Evolutionary conservation across 2,888 invertebrate species (phyloP).

Genomic region (Dione vanillae): DNA sequence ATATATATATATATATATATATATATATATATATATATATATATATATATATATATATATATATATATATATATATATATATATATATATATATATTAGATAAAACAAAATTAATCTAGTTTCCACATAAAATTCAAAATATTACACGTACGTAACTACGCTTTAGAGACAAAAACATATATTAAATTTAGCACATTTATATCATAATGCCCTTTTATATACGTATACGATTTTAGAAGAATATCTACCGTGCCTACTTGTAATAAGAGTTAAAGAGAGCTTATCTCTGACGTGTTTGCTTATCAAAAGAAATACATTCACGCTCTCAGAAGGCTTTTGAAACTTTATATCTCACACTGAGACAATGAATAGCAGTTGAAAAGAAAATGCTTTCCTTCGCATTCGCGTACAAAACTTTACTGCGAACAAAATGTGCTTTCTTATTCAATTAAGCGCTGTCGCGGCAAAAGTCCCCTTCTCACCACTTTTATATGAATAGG

Average conservation of each 20-base stretch:
- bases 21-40: too few species aligned
- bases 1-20: too few species aligned
- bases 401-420: constrained; percentile 19
- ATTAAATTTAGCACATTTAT: not conserved
- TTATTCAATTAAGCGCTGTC: constrained; percentile 35
- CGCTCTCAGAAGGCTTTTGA: constrained; percentile 30
- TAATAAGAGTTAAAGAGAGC: constrained; percentile 24
- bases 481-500: not conserved
- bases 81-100: too few species aligned
- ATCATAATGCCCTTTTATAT: not conserved
- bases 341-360: constrained; percentile 47
- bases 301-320: constrained; percentile 36
- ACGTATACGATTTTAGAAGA: not conserved
- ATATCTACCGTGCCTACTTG: constrained; percentile 7
- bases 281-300: constrained; percentile 29
- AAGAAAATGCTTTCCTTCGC: constrained; percentile 29
- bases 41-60: too few species aligned
- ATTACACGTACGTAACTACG: too few species aligned
- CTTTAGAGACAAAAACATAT: too few species aligned
- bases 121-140: too few species aligned
- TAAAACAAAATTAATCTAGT: too few species aligned
- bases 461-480: constrained; percentile 2
- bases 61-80: too few species aligned
- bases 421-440: constrained; percentile 29
- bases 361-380: constrained; percentile 38